Conservation (phyloP, 2,888 invertebrate species). For the Rugalucina vietnamica region DNA sequence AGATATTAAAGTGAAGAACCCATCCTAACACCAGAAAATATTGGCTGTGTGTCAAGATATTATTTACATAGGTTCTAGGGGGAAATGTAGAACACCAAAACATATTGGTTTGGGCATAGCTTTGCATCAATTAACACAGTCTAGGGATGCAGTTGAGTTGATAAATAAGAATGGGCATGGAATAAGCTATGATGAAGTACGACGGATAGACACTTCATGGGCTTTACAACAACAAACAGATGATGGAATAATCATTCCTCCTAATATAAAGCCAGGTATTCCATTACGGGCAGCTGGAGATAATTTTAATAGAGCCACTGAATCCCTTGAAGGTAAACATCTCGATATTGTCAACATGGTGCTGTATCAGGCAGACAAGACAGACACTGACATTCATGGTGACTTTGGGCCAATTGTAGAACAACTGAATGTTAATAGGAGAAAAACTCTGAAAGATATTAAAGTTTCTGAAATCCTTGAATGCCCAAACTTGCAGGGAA, state of each 20-base stretch:
- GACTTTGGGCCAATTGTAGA: not conserved
- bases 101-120: slow-evolving; percentile 31
- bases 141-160: slow-evolving; percentile 19
- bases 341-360: slow-evolving; percentile 35
- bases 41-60: slow-evolving; percentile 30
- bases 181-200: slow-evolving; percentile 30
- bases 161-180: slow-evolving; percentile 28
- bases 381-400: not conserved
- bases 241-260: not conserved
- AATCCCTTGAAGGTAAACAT: slow-evolving; percentile 27
- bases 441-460: not conserved
- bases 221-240: slow-evolving; percentile 2
- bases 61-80: slow-evolving; percentile 21
- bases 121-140: slow-evolving; percentile 33
- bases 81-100: slow-evolving; percentile 40
- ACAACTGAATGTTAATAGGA: not conserved
- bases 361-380: slow-evolving; percentile 25
- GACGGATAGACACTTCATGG: slow-evolving; percentile 31
- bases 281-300: slow-evolving; percentile 20
- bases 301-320: slow-evolving; percentile 38
- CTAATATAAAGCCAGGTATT: slow-evolving; percentile 23
- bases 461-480: not conserved
- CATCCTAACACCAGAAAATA: slow-evolving; percentile 18
- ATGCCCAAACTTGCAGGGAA: not conserved
- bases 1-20: slow-evolving; percentile 14